Evolutionary conservation across 92 coral and sea anemone species (phyloP).

Genomic region (Scolanthus callimorphus): DNA sequence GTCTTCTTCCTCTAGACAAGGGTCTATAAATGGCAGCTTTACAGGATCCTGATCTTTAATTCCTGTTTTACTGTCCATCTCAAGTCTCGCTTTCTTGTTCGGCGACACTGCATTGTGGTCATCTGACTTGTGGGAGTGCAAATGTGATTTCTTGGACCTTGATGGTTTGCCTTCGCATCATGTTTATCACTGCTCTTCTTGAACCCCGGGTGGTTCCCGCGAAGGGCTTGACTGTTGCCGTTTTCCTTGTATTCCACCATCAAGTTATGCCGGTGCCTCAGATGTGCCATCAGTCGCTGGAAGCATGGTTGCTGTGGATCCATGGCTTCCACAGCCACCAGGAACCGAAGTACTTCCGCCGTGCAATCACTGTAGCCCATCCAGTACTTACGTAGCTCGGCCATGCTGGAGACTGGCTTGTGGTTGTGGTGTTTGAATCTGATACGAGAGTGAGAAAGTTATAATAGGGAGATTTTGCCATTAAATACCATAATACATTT

Average conservation of each 20-base stretch:
- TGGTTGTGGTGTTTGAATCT: neutral
- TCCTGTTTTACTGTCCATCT: too few species aligned
- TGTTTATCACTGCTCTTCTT: neutral
- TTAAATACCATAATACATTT: too few species aligned
- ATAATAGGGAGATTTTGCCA: too few species aligned
- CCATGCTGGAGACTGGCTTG: neutral
- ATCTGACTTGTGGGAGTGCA: neutral
- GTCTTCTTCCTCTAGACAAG: neutral
- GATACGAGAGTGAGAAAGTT: too few species aligned
- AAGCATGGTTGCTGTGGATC: conserved; percentile 68
- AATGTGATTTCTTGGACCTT: conserved; percentile 3
- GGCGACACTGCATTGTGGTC: neutral
- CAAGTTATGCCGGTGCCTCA: conserved; percentile 42
- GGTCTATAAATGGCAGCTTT: neutral
- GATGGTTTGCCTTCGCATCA: conserved; percentile 2
- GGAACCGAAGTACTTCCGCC: conserved; percentile 55
- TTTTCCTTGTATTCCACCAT: conserved; percentile 30
- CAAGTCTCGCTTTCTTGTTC: neutral
- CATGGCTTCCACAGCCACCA: conserved; percentile 59
- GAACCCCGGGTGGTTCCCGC: conserved; percentile 3
- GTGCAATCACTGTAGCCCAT: conserved; percentile 71
- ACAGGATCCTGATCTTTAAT: neutral
- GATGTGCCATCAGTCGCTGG: conserved; percentile 65
- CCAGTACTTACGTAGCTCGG: conserved; percentile 33
- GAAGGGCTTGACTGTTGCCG: conserved; percentile 1